Evolutionary conservation across 2,113 vertebrate species (phyloP).

Genomic region (Coryphaenoides rupestris): DNA sequence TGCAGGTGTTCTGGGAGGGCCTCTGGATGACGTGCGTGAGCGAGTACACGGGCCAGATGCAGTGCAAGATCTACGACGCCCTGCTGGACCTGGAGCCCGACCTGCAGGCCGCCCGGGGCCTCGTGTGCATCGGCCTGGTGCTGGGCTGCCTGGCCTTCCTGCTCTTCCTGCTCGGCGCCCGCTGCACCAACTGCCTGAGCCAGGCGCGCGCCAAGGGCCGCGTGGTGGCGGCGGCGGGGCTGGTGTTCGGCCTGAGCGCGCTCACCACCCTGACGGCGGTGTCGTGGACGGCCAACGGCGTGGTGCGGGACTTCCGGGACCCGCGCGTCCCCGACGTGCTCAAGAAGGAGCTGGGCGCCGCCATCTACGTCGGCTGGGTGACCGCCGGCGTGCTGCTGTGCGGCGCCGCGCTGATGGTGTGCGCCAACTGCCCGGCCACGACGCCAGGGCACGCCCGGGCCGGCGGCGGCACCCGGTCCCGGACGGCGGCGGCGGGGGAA

Average conservation of each 20-base stretch:
- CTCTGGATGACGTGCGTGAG: conserved; percentile 85
- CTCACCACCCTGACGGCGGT: conserved; percentile 76
- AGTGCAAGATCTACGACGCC: conserved; percentile 84
- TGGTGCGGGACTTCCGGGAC: conserved; percentile 90
- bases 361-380: conserved; percentile 87
- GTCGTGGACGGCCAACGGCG: conserved; percentile 84
- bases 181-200: conserved; percentile 78
- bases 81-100: conserved; percentile 79
- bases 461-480: too few species aligned
- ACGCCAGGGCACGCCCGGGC: too few species aligned
- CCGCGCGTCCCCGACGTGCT: conserved; percentile 83
- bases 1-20: conserved; percentile 87
- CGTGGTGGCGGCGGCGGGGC: conserved; percentile 68
- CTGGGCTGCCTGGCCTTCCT: conserved; percentile 72
- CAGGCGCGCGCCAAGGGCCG: conserved; percentile 65
- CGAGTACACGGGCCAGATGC: conserved; percentile 83
- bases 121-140: conserved; percentile 78
- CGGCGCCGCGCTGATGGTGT: conserved; percentile 77
- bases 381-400: conserved; percentile 79
- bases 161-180: conserved; percentile 68
- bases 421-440: conserved; percentile 77
- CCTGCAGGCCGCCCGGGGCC: conserved; percentile 75
- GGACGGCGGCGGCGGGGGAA: conserved; percentile 31
- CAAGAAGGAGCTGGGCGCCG: conserved; percentile 87
- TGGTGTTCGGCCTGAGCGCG: conserved; percentile 70